Conservation (phyloP, 2,113 vertebrate species). For the Leptobrachium leishanense region DNA sequence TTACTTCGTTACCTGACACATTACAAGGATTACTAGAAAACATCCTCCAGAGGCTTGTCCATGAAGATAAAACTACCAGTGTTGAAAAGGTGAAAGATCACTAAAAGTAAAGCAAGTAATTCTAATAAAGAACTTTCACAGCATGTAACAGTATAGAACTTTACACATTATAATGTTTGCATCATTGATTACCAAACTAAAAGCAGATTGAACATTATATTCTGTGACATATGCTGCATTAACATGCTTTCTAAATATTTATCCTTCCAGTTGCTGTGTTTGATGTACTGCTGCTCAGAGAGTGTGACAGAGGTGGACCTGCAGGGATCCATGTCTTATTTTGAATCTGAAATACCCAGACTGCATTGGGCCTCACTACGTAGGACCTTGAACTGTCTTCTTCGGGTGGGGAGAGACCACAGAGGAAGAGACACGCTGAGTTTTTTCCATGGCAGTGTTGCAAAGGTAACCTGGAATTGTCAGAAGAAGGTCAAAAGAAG, state of each 20-base stretch:
- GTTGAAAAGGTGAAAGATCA: conserved; percentile 21
- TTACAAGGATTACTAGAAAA: conserved; percentile 27
- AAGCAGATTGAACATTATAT: no score
- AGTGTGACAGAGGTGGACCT: conserved; percentile 27
- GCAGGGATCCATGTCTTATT: conserved; percentile 16
- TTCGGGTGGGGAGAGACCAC: conserved; percentile 28
- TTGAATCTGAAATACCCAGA: conserved; percentile 20
- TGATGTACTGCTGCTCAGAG: conserved; percentile 32
- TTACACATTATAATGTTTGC: not conserved
- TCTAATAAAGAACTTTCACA: not conserved
- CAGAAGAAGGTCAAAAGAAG: not conserved
- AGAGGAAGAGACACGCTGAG: conserved; percentile 20
- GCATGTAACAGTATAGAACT: not conserved
- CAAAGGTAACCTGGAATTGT: conserved; percentile 8
- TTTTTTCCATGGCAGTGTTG: conserved; percentile 39
- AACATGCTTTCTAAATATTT: not conserved
- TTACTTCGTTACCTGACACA: conserved; percentile 26
- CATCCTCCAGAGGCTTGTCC: conserved; percentile 33
- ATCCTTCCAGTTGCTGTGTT: conserved; percentile 25
- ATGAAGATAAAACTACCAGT: conserved; percentile 7
- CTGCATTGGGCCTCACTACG: conserved; percentile 36
- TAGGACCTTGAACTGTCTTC: conserved; percentile 18
- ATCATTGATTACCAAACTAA: not conserved
- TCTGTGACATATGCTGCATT: no score
- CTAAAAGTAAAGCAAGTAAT: not conserved